These are phyloP conservation scores for Oplegnathus fasciatus DNA, from an alignment of 2,113 vertebrate species.

Conservation along the genomic window DNA sequence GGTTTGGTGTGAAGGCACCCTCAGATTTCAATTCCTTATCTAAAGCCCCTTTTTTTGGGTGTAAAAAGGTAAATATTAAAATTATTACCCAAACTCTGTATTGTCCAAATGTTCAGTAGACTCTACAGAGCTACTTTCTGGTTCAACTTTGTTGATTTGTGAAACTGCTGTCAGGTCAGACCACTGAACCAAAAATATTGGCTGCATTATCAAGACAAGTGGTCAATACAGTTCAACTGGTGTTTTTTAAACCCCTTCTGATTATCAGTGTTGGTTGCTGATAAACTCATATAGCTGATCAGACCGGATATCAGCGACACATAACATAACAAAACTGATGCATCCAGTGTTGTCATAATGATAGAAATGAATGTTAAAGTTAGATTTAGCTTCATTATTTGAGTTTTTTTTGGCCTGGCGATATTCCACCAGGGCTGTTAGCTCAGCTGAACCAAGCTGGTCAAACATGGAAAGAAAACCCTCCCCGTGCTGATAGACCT, in stretches of 20 bases:
- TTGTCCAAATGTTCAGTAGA: too few relatives aligned
- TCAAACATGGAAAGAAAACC: neutral
- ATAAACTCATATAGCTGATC: too few relatives aligned
- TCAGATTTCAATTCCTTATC: too few relatives aligned
- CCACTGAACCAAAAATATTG: too few relatives aligned
- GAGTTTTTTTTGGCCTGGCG: neutral
- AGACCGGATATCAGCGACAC: neutral
- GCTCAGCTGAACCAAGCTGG: conserved; percentile 22
- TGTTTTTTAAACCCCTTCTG: neutral
- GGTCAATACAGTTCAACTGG: too few relatives aligned
- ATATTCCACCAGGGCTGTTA: neutral
- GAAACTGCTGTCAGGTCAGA: too few relatives aligned
- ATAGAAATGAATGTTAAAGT: neutral
- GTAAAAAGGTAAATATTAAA: too few relatives aligned
- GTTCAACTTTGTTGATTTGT: neutral
- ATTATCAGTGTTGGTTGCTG: neutral
- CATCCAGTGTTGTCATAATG: neutral
- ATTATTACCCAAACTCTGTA: too few relatives aligned
- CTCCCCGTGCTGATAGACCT: conserved; percentile 12
- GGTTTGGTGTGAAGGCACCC: too few relatives aligned
- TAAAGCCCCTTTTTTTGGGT: too few relatives aligned
- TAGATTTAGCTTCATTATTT: too few relatives aligned
- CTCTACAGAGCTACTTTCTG: neutral
- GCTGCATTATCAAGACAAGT: too few relatives aligned
- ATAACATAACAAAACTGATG: neutral